Evolutionary conservation across 2,113 vertebrate species (phyloP).

Genomic region (Grammomys dolichurus): DNA sequence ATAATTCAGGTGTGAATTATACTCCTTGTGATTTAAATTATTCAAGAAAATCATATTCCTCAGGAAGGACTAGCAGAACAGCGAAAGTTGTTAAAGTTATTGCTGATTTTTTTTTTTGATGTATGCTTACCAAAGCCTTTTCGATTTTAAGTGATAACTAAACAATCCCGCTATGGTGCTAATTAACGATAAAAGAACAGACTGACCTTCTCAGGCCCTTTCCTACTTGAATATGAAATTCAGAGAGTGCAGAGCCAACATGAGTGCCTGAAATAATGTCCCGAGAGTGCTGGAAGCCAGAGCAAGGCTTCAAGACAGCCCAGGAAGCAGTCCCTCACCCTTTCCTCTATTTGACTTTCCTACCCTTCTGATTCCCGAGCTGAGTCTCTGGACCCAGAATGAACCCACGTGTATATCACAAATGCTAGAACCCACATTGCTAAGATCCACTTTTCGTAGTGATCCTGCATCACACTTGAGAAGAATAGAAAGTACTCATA

Average conservation of each 20-base stretch:
- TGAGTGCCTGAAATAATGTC: not conserved
- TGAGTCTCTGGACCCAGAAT: not conserved
- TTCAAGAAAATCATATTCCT: not conserved
- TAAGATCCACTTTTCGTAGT: not conserved
- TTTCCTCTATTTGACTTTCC: not conserved
- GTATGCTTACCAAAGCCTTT: not conserved
- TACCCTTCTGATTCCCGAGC: not conserved
- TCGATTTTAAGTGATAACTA: conserved; percentile 10
- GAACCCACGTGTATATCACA: not conserved
- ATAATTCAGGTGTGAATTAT: not conserved
- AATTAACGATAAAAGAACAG: not conserved
- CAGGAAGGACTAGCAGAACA: not conserved
- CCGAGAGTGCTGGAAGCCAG: not conserved
- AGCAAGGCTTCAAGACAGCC: too few relatives aligned
- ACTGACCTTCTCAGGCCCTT: not conserved
- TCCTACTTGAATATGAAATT: not conserved
- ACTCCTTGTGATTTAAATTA: not conserved
- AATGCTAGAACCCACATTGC: not conserved
- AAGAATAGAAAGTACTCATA: not conserved
- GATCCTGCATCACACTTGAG: not conserved
- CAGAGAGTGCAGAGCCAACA: not conserved
- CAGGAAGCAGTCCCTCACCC: not conserved
- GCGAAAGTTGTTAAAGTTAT: not conserved
- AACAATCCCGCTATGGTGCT: not conserved
- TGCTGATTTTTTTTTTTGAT: not conserved